Evolutionary conservation across 2,797 vertebrate species (phyloP), one percentile per base, ranked within the genome.

Genomic region (Sternotherus odoratus): DNA sequence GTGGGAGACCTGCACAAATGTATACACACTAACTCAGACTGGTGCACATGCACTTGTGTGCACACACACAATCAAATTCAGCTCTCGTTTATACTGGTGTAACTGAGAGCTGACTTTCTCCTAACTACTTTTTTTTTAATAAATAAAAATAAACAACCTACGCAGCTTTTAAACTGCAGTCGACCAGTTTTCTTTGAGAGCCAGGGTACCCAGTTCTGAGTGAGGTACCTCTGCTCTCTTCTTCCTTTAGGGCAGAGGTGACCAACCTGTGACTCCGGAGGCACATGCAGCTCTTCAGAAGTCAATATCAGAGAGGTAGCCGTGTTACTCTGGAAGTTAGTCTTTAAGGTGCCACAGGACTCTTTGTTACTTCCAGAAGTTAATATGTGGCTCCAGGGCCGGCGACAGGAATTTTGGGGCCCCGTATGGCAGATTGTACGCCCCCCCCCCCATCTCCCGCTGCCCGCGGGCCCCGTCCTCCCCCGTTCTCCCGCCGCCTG

Each of bases 241-340:
- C 83, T 91, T 82, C 85, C 75, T 94, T 92, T 79, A 95, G 94
- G 95, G 96, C 8, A 48, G 46, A 11, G 46, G 46, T 10, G 46
- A 9, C 46, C 46, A 48, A 9, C 46, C 7, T 48, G 46, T 48
- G 46, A 9, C 46, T 48, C 46, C 8, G 46, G 46, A 48, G 46
- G 8, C 46, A 48, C 46, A 48, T 48, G 46, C 8, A 9, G 46
- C 46, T 48, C 46, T 48, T 48, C 46, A 48, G 46, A 10, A 48
- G 46, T 48, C 11, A 9, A 48, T 48, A 48, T n/a, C n/a, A n/a
- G n/a, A n/a, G n/a, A n/a, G n/a, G n/a, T n/a, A n/a, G n/a, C n/a
- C n/a, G n/a, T n/a, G n/a, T n/a, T n/a, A n/a, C n/a, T n/a, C n/a
- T n/a, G n/a, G n/a, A n/a, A n/a, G n/a, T n/a, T n/a, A n/a, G n/a